Conservation (phyloP, 2,113 vertebrate genomes). For the Urocynchramus pylzowi region DNA sequence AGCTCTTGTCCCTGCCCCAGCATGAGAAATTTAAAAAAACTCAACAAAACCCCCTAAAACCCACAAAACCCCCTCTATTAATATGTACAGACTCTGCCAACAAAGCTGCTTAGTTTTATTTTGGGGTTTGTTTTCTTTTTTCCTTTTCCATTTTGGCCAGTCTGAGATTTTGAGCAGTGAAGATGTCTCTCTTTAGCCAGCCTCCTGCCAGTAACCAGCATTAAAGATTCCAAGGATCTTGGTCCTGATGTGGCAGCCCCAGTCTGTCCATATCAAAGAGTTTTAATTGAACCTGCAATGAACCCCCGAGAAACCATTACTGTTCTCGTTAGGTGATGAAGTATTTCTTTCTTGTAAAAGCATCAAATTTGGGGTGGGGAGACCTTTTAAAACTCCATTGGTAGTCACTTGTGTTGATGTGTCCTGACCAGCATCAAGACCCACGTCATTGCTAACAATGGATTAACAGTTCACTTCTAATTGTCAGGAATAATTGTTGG, state of each 20-base stretch:
- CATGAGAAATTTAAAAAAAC: neutral
- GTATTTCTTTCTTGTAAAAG: neutral
- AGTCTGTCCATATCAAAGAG: neutral
- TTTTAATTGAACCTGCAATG: neutral
- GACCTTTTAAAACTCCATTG: neutral
- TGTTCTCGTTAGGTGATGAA: neutral
- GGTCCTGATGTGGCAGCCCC: neutral
- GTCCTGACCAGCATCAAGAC: neutral
- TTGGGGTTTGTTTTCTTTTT: neutral
- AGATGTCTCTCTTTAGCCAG: neutral
- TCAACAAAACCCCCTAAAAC: neutral
- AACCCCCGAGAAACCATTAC: neutral
- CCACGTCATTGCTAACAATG: neutral
- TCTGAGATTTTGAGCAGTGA: neutral
- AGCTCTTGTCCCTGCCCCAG: neutral
- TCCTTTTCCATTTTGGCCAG: neutral
- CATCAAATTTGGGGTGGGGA: neutral
- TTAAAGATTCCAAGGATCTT: neutral
- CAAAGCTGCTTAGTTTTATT: neutral
- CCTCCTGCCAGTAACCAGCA: neutral
- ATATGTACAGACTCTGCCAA: neutral
- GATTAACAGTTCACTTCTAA: neutral
- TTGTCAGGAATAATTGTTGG: neutral
- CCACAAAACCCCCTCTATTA: rapidly evolving
- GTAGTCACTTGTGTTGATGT: neutral